Base-by-base conservation (phyloP, 1,140 invertebrate species). In the Drosophila tropicalis region DNA sequence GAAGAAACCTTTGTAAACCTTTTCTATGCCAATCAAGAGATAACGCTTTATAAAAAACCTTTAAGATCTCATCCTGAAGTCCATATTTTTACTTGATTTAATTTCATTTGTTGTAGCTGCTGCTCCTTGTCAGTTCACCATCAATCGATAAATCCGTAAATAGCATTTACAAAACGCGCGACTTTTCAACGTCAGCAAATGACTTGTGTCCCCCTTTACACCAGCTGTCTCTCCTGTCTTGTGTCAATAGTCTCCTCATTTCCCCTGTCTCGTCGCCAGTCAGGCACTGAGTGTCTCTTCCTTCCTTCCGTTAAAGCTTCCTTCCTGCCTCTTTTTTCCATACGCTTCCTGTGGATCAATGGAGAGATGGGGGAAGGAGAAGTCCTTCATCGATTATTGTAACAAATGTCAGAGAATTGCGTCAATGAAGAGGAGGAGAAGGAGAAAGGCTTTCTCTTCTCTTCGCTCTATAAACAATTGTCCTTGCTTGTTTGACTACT, bases 131-230 rank as follows among this genome's bases (percentile, higher is more conserved):
- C 44, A 22, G 7, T 51, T 51, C 22, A 51, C 44, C 44, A 51
- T 51, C 51, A 81, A 83, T 86, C 83, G 83, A 86, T 86, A 86
- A 76, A 83, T 86, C 82, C 72, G 61, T 76, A 86, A 87, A 87
- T 87, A 86, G 83, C 68, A 73, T 70, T 86, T 72, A 81, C 69
- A 58, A 77, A 84, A 70, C 67, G 67, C 76, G 70, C 72, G 70
- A 84, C 76, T 77, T 84, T 84, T 81, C 67, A 72, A 78, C 70
- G 81, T 78, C 74, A 77, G 67, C 54, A 47, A 34, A 64, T 75
- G 64, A 39, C 9, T 73, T 57, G 40, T 17, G 40, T 22, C 34
- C 62, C 4, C 5, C 12, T 1, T 36, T 36, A 2, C 34, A 10
- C 34, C 34, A 36, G 10, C 34, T 9, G 10, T 13, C 15, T 22